These are phyloP conservation scores for Hippasteria phrygiana DNA, from an alignment of 53 echinoderm and acorn worm genomes.

Conservation along the genomic window DNA sequence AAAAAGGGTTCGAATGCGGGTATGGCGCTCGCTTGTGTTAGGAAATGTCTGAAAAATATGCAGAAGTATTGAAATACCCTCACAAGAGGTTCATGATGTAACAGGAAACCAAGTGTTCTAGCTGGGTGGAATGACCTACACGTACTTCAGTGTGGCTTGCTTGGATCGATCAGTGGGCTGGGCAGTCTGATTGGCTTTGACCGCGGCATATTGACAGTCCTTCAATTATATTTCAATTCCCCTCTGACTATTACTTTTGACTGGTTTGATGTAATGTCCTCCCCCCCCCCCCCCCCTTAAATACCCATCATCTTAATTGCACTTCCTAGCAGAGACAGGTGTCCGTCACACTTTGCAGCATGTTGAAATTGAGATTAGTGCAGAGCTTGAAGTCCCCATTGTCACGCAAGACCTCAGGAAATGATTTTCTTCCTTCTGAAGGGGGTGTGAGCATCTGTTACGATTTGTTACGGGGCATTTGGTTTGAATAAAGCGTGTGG, in stretches of 20 bases:
- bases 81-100: too few relatives aligned
- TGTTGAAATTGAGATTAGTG: neutral
- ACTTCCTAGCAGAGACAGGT: neutral
- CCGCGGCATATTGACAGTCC: neutral
- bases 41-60: too few relatives aligned
- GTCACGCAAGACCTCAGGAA: neutral
- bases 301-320: neutral
- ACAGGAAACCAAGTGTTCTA: too few relatives aligned
- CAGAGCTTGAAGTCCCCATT: neutral
- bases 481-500: too few relatives aligned
- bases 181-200: neutral
- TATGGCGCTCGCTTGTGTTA: too few relatives aligned
- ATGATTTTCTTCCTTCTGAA: constrained; percentile 25
- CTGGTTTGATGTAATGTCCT: neutral
- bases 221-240: neutral
- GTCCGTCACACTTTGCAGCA: neutral
- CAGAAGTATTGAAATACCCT: too few relatives aligned
- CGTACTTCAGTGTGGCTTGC: too few relatives aligned
- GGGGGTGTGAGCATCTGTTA: neutral
- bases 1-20: too few relatives aligned
- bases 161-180: neutral
- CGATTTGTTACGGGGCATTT: neutral
- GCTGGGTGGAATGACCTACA: too few relatives aligned
- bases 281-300: neutral
- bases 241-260: neutral